Conservation (phyloP, 1,140 invertebrate genomes). For the Potamilus streckersoni region DNA sequence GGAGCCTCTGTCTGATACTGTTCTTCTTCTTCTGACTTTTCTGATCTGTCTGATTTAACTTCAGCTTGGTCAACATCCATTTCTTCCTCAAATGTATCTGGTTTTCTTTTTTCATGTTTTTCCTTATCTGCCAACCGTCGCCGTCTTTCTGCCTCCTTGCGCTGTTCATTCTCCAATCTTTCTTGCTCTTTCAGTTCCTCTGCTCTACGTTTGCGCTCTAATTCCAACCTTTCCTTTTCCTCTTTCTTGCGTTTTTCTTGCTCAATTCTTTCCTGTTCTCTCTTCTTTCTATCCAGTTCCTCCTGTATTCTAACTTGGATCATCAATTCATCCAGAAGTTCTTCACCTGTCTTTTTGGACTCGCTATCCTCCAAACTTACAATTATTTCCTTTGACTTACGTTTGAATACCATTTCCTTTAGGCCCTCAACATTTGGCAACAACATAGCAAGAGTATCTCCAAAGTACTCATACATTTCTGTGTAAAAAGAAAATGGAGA, state of each 20-base stretch:
- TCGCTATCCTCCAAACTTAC: slow-evolving; percentile 49
- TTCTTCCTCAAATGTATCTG: slow-evolving; percentile 30
- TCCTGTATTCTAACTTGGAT: slow-evolving; percentile 45
- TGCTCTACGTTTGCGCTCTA: slow-evolving; percentile 17
- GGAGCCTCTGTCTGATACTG: slow-evolving; percentile 19
- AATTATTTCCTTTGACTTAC: slow-evolving; percentile 34
- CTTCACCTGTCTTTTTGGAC: slow-evolving; percentile 57
- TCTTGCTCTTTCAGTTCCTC: slow-evolving; percentile 9
- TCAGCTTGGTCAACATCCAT: slow-evolving; percentile 24
- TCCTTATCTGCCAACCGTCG: slow-evolving; percentile 20
- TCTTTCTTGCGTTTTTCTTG: slow-evolving; percentile 17
- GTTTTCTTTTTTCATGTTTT: slow-evolving; percentile 10
- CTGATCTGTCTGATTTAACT: slow-evolving; percentile 27
- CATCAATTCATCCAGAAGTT: slow-evolving; percentile 60
- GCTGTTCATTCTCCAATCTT: slow-evolving; percentile 26
- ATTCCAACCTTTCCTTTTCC: slow-evolving; percentile 36
- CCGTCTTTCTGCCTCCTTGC: slow-evolving; percentile 24
- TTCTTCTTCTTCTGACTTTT: slow-evolving; percentile 38
- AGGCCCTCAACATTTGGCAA: slow-evolving; percentile 45
- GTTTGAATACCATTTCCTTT: slow-evolving; percentile 39
- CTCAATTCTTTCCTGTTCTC: slow-evolving; percentile 24
- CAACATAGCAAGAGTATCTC: slow-evolving; percentile 55
- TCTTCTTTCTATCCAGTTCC: slow-evolving; percentile 37
- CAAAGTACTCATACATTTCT: slow-evolving; percentile 63
- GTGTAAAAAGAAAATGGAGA: slow-evolving; percentile 50